Evolutionary conservation across 1,140 invertebrate species (phyloP), one percentile per base, ranked within the genome.

Genomic region (Dreissena polymorpha): DNA sequence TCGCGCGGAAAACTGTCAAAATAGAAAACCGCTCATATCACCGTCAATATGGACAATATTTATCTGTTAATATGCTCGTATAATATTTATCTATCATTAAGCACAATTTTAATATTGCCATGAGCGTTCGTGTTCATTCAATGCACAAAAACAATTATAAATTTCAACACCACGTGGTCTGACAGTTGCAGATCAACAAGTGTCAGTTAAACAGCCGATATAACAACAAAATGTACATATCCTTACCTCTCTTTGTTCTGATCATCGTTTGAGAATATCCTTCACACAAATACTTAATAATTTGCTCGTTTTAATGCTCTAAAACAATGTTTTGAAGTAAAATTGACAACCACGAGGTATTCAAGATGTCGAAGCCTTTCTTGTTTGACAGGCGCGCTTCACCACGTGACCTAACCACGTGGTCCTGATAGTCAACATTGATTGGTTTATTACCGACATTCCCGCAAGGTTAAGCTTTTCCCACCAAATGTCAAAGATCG

Each of bases 221-320:
- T 5, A 5, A 29, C n/a, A 57, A 69, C 53, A 68, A 73, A 68
- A 68, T 23, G 10, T 25, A 57, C 50, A 39, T 13, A 10, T n/a
- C 39, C 76, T 80, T 76, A 86, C 85, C 85, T 86, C 85, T 74
- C n/a, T 86, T 86, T 18, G 80, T 60, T 23, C 85, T 69, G 64
- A 80, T 83, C 69, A 65, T 85, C 65, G 81, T 78, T 73, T 53
- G 16, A 57, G 13, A 13, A 16, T 53, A 55, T 55, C 50, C 18
- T 65, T 21, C 21, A 25, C 49, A 13, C 7, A 73, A 51, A 51
- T 53, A 21, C 7, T 0, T 55, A 64, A 49, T 23, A 64, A 64
- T 75, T 39, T 23, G 12, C 51, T 73, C 1, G 23, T 75, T 63
- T n/a, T 5, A 60, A 60, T 39, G n/a, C 53, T 57, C 51, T 6